Conservation (phyloP, 30 jellyfish, hydroid and myxozoan genomes). For the Catostylus mosaicus region DNA sequence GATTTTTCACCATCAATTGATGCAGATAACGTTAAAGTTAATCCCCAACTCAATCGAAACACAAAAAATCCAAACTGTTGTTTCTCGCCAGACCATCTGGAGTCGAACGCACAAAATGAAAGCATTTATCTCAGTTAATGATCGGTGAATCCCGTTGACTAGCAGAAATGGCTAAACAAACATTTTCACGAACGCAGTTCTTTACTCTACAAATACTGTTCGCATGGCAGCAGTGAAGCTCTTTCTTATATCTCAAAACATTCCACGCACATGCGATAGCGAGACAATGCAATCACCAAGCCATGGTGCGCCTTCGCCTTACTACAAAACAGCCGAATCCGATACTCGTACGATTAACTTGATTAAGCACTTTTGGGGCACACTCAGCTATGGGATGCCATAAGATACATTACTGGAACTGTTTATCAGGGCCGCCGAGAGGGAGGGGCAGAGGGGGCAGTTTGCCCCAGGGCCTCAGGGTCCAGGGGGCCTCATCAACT, state of each 20-base stretch:
- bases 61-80: background rate
- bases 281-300: constrained; percentile 18
- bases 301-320: constrained; percentile 30
- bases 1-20: background rate
- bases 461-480: too few species aligned
- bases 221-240: background rate
- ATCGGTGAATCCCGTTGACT: constrained; percentile 6
- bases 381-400: background rate
- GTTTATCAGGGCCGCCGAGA: too few species aligned
- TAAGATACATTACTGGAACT: too few species aligned
- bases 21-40: background rate
- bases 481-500: too few species aligned
- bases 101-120: background rate
- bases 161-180: constrained; percentile 8
- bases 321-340: background rate
- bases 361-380: background rate
- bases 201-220: background rate
- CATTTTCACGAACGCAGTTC: constrained; percentile 1
- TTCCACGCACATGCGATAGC: constrained; percentile 3
- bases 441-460: too few species aligned
- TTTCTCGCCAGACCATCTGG: constrained; percentile 5
- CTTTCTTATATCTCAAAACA: background rate
- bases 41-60: background rate
- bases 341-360: background rate
- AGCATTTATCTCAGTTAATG: background rate